Evolutionary conservation across 2,888 invertebrate species (phyloP).

Genomic region (Spatulosminthurus flaviceps): DNA sequence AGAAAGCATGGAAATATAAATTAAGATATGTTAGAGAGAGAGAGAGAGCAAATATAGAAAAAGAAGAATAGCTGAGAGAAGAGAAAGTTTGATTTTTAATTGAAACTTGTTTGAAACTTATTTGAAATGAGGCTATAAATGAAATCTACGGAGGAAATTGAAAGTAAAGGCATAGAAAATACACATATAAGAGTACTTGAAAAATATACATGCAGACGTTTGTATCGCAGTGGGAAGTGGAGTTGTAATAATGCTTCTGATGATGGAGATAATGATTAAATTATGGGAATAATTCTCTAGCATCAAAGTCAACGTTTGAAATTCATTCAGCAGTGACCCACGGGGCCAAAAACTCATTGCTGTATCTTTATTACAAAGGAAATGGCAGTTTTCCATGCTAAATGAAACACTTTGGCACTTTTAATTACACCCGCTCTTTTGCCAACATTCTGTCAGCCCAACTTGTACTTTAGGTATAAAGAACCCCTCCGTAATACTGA

Average conservation of each 20-base stretch:
- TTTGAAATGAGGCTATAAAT: background rate
- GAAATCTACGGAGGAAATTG: background rate
- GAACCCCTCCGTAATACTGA: too few relatives aligned
- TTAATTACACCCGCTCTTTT: conserved; percentile 1
- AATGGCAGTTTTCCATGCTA: conserved; percentile 18
- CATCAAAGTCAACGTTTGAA: conserved; percentile 8
- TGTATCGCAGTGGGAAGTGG: background rate
- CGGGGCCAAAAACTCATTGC: background rate
- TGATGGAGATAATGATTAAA: conserved; percentile 9
- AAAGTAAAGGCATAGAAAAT: background rate
- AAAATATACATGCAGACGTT: too few relatives aligned
- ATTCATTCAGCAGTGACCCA: conserved; percentile 14
- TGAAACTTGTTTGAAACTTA: background rate
- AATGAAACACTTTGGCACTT: conserved; percentile 14
- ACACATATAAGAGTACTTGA: too few relatives aligned
- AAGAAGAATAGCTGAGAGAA: background rate
- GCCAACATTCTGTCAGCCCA: background rate
- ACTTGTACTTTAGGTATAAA: background rate
- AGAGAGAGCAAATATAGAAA: background rate
- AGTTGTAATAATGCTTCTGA: background rate
- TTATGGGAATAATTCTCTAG: conserved; percentile 6
- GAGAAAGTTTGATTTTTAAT: conserved; percentile 16
- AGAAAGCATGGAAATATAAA: background rate
- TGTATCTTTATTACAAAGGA: conserved; percentile 18
- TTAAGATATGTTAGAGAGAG: background rate